phyloP scores from a whole-genome alignment of 2,888 invertebrate species.

The Pyrrhopygopsis socrates region DNA sequence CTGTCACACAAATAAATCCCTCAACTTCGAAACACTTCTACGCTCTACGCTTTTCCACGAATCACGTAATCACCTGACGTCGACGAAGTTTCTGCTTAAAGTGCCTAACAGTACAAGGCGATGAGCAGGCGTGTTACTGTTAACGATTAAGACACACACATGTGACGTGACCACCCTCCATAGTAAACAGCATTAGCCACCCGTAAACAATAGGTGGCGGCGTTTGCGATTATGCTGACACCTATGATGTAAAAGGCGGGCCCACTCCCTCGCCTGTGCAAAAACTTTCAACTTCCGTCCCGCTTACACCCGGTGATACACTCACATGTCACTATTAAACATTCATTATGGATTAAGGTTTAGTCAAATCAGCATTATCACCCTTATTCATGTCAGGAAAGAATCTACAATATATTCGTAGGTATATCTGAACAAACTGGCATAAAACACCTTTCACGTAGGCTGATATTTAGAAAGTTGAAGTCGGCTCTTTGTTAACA shows the following conservation, averaged over 20 bases:
- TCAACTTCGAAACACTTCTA: constrained; percentile 86
- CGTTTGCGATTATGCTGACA: constrained; percentile 90
- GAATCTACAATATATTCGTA: constrained; percentile 27
- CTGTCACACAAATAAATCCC: constrained; percentile 89
- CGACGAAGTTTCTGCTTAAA: constrained; percentile 90
- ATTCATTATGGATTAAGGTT: constrained; percentile 48
- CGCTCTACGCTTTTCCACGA: constrained; percentile 85
- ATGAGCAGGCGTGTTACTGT: constrained; percentile 91
- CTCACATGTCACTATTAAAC: constrained; percentile 32
- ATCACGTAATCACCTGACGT: constrained; percentile 91
- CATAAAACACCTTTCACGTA: constrained; percentile 41
- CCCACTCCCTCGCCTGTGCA: constrained; percentile 52
- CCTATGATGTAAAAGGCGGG: constrained; percentile 56
- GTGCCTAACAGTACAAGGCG: constrained; percentile 90
- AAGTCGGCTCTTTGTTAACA: constrained; percentile 91
- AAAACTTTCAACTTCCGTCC: constrained; percentile 88
- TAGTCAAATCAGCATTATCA: constrained; percentile 39
- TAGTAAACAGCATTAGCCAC: constrained; percentile 93
- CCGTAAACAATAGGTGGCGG: constrained; percentile 92
- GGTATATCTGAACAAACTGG: constrained; percentile 8
- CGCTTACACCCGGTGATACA: constrained; percentile 41
- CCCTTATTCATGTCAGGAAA: constrained; percentile 35
- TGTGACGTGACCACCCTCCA: constrained; percentile 91
- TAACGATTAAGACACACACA: constrained; percentile 94
- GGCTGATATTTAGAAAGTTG: constrained; percentile 64